These are phyloP conservation scores for Palythoa heliodiscus DNA, from an alignment of 92 coral and sea anemone species.

Conservation along the genomic window DNA sequence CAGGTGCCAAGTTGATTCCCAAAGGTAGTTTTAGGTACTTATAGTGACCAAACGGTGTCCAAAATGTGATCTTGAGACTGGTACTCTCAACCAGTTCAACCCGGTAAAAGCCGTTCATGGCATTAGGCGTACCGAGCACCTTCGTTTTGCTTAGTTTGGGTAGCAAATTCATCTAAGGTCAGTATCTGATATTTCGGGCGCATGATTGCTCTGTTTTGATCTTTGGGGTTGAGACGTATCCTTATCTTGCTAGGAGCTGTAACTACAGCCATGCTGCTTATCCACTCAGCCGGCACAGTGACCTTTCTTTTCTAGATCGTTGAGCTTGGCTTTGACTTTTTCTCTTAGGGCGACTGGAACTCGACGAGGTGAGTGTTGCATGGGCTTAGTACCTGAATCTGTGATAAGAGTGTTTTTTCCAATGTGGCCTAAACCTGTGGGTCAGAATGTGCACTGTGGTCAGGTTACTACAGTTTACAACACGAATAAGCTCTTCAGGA, in stretches of 20 bases:
- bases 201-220: constrained; percentile 38
- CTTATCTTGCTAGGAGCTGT: constrained; percentile 18
- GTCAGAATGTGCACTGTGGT: constrained; percentile 18
- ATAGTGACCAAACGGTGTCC: constrained; percentile 46
- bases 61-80: constrained; percentile 42
- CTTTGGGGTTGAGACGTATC: constrained; percentile 43
- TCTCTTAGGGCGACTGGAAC: constrained; percentile 51
- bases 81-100: constrained; percentile 28
- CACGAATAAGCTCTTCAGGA: constrained; percentile 1
- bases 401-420: constrained; percentile 20
- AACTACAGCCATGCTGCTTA: constrained; percentile 51
- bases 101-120: constrained; percentile 39
- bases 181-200: constrained; percentile 42
- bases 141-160: constrained; percentile 41
- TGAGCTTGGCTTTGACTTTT: constrained; percentile 56
- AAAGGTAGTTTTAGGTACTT: neutral
- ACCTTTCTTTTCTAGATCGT: constrained; percentile 50
- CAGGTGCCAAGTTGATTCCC: neutral
- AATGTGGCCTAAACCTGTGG: constrained; percentile 11
- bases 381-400: constrained; percentile 48
- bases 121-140: constrained; percentile 30
- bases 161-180: constrained; percentile 36
- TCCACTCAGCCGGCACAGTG: constrained; percentile 42
- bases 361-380: constrained; percentile 44
- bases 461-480: neutral